Conservation (phyloP, 2,797 vertebrate genomes). For the Meriones psammophilus region DNA sequence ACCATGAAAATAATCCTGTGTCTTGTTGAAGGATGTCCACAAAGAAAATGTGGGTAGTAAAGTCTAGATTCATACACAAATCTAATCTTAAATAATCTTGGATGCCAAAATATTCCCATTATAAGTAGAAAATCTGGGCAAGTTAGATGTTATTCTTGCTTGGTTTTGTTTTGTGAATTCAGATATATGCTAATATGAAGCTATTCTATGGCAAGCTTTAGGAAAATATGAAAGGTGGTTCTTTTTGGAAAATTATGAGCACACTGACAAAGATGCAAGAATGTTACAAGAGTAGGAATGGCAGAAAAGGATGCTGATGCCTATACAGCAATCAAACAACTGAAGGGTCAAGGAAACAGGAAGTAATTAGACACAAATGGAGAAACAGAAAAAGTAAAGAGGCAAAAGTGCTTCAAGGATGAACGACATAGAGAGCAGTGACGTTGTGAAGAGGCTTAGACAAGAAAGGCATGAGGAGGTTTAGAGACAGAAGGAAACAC, state of each 20-base stretch:
- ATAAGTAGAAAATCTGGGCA: not conserved
- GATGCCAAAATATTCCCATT: not conserved
- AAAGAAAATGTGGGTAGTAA: not conserved
- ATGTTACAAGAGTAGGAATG: not conserved
- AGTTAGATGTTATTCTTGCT: not conserved
- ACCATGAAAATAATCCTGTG: not conserved
- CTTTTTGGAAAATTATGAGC: not conserved
- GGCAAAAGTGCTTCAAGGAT: not conserved
- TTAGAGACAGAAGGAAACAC: not conserved
- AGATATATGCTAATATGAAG: not conserved
- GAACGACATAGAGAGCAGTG: not conserved
- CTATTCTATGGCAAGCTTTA: not conserved
- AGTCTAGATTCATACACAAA: not conserved
- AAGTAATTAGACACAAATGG: not conserved
- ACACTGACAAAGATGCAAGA: not conserved
- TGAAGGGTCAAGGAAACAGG: not conserved
- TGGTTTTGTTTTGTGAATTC: not conserved
- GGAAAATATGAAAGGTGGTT: not conserved
- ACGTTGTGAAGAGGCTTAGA: not conserved
- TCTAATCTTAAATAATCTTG: not conserved
- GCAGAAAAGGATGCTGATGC: not conserved
- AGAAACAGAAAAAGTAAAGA: not conserved
- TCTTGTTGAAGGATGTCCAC: not conserved
- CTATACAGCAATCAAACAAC: not conserved
- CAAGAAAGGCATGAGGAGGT: not conserved